phyloP scores from a whole-genome alignment of 1,140 invertebrate species.

The Archivesica marissinica region DNA sequence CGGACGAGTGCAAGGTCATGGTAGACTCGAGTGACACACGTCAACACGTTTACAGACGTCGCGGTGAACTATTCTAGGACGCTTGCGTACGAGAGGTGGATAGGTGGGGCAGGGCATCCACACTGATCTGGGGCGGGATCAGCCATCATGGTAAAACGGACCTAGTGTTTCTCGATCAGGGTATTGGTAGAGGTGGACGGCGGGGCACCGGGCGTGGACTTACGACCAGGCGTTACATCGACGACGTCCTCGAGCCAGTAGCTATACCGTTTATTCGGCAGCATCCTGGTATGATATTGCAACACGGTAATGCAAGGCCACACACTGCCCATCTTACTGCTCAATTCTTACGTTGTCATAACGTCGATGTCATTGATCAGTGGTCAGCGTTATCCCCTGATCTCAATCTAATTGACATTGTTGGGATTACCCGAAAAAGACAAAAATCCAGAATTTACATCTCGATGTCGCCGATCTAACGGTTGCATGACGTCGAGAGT shows the following conservation, averaged over 20 bases:
- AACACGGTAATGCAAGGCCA: neutral
- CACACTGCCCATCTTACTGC: neutral
- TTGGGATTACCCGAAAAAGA: no score
- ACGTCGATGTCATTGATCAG: no score
- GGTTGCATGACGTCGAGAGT: no score
- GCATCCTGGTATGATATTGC: neutral
- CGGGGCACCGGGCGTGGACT: neutral
- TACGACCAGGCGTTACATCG: neutral
- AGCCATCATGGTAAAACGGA: neutral
- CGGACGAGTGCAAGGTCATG: neutral
- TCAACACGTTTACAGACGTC: neutral
- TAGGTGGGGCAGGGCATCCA: neutral
- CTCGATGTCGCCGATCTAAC: no score
- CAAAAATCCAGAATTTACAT: no score
- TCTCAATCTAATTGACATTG: no score
- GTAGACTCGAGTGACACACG: neutral
- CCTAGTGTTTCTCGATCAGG: neutral
- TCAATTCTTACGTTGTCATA: no score
- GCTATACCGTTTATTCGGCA: constrained; percentile 4
- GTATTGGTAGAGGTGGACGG: neutral
- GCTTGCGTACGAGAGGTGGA: neutral
- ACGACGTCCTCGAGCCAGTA: neutral
- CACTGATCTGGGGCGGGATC: neutral
- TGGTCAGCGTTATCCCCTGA: no score
- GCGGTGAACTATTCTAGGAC: neutral